Base-by-base conservation (phyloP, 23 tunicate species). In the Diplosoma virens region DNA sequence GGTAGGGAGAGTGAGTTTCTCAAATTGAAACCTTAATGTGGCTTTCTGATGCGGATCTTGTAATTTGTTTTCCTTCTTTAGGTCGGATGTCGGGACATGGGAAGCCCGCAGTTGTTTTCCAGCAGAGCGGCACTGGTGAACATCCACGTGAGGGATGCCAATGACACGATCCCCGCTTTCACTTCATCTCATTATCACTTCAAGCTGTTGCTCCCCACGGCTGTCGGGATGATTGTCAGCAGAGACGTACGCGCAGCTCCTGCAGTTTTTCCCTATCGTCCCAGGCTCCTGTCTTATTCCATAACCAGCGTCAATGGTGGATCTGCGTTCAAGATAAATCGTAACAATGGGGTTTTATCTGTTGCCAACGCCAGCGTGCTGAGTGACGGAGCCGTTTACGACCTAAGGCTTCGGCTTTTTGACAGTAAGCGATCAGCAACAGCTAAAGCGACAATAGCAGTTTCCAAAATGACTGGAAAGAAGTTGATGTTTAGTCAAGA, bases 241-340 rank as follows among this genome's bases (percentile, higher is more conserved):
- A 66, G 25, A 31, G 66, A 82, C 22, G 25, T 35, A 23, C 2
- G 21, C 6, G 81, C 75, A 0, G 18, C 1, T 2, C 7, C 76
- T 14, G 48, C 20, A 30, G 26, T 36, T 4, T 45, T 65, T 9
- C 66, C 23, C 33, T 18, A 31, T 1, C n/a, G 27, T 1, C 24
- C 7, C 31, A 18, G 26, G n/a, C 30, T 7, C n/a, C 7, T 82
- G 25, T 30, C 54, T 24, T 84, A 84, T 52, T 76, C 82, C 0
- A 76, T 84, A 0, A 58, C 87, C 3, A 67, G 81, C 29, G 82
- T 71, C 25, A 84, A 64, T 46, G 82, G 64, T 0, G 54, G 68
- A 1, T 28, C 70, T 31, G 82, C 82, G 55, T 84, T 84, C 36
- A 34, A 73, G 0, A 84, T 84, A 7, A 71, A 84, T 32, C 47